Base-by-base conservation (phyloP, 2,888 invertebrate genomes). In the Yponomeuta evonymella region DNA sequence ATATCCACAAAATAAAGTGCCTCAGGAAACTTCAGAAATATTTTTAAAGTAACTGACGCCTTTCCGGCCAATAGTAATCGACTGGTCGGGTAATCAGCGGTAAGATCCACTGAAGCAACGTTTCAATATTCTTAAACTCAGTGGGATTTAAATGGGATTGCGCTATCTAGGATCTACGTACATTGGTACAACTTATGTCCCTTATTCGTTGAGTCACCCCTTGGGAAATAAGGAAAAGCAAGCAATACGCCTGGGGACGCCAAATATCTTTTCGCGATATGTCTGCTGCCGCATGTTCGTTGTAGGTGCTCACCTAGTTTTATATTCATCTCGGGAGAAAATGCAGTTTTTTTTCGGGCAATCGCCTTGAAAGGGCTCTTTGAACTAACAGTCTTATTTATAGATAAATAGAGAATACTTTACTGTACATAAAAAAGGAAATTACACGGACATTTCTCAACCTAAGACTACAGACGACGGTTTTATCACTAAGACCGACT, bases 181-280 rank as follows among this genome's bases (percentile, higher is more conserved):
- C 30, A 10, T 86, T 82, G 81, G 83, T 79, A 82, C 81, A 86
- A 89, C 88, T 88, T 88, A 88, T 88, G 87, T 86, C 83, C 84
- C 81, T 84, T 85, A 84, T 87, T 88, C 88, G 84, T 89, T 87
- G 87, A 87, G 82, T 85, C 82, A 86, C 86, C 91, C 86, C 91
- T 12, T 75, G 91, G 91, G 91, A 91, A 91, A 91, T 91, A 91
- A 89, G 87, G 83, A 79, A 85, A 87, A 86, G 86, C 85, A 83
- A 83, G 84, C 85, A 87, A 87, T 85, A 83, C 85, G 84, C 84
- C 80, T 80, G 85, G 85, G 85, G 85, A 82, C 77, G 81, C 84
- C 87, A 89, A 89, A 88, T 88, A 89, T 86, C 82, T 86, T 81
- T 79, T 79, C 80, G 51, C 69, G 67, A 36, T 67, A 15, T 67